These are phyloP conservation scores for Erebia aethiops DNA, from an alignment of 2,888 invertebrate genomes.

Conservation along the genomic window DNA sequence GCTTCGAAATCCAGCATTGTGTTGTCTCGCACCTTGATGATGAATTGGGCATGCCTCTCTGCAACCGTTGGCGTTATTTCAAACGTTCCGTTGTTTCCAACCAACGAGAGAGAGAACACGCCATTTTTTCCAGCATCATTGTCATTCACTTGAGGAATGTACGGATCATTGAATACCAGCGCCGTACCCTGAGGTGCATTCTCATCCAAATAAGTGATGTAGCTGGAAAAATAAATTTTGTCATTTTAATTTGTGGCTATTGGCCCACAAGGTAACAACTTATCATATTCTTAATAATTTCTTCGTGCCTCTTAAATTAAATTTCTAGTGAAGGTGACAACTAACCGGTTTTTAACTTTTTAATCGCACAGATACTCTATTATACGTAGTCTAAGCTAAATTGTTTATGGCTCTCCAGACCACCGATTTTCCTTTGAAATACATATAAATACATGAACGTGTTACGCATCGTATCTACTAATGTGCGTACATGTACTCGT, in stretches of 20 bases:
- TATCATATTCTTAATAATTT: too few species aligned
- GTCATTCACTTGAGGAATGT: conserved; percentile 88
- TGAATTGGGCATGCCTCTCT: conserved; percentile 89
- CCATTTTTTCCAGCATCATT: conserved; percentile 92
- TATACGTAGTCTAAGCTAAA: too few species aligned
- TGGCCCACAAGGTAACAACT: too few species aligned
- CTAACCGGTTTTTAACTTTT: too few species aligned
- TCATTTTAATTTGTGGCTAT: neutral
- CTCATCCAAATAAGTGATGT: conserved; percentile 89
- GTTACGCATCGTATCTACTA: too few species aligned
- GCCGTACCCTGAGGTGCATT: conserved; percentile 92
- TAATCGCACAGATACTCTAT: too few species aligned
- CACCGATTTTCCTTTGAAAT: too few species aligned
- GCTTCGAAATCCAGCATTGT: conserved; percentile 92
- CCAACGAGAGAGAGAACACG: conserved; percentile 89
- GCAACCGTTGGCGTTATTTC: conserved; percentile 93
- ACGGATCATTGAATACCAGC: conserved; percentile 87
- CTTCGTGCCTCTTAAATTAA: too few species aligned
- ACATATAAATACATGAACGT: too few species aligned
- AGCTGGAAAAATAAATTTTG: conserved; percentile 79
- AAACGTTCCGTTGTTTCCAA: conserved; percentile 93
- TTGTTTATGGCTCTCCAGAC: too few species aligned
- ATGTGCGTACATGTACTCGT: too few species aligned
- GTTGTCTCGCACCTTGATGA: conserved; percentile 92
- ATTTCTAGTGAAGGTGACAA: too few species aligned